Evolutionary conservation across 1,140 invertebrate genomes (phyloP).

Genomic region (Neelides sp.): DNA sequence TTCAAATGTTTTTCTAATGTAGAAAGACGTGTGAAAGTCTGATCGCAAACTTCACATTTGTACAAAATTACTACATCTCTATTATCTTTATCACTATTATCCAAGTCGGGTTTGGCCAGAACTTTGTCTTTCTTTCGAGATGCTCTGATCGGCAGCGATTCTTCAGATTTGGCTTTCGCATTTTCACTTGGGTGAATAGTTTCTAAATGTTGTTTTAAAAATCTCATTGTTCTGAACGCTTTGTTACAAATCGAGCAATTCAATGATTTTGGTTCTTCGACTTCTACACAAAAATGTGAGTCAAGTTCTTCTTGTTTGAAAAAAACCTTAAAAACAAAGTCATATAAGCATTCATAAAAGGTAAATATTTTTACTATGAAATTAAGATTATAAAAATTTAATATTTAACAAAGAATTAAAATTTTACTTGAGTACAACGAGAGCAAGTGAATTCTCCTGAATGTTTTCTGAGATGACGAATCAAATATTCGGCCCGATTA

Average conservation of each 20-base stretch:
- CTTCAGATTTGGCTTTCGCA: too few relatives aligned
- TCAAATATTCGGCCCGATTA: constrained; percentile 37
- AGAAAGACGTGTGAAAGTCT: constrained; percentile 31
- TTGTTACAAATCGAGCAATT: constrained; percentile 11
- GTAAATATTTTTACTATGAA: too few relatives aligned
- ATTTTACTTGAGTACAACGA: constrained; percentile 35
- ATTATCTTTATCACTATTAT: not conserved
- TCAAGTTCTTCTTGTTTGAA: too few relatives aligned
- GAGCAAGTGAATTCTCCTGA: constrained; percentile 41
- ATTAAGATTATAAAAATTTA: constrained; percentile 8
- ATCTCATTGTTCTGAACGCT: constrained; percentile 4
- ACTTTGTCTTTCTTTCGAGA: too few relatives aligned
- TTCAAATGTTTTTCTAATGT: constrained; percentile 33
- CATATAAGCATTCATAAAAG: too few relatives aligned
- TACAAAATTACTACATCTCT: constrained; percentile 1
- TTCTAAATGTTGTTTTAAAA: constrained; percentile 8
- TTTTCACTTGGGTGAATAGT: too few relatives aligned
- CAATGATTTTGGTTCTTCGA: not conserved
- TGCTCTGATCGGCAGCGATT: too few relatives aligned
- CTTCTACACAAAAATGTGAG: too few relatives aligned
- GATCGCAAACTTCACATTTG: constrained; percentile 33
- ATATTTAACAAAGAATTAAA: not conserved
- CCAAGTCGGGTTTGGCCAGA: too few relatives aligned
- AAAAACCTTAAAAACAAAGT: too few relatives aligned
- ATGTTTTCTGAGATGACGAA: constrained; percentile 42